Evolutionary conservation across 2,797 vertebrate genomes (phyloP).

Genomic region (Xerus rutilus): DNA sequence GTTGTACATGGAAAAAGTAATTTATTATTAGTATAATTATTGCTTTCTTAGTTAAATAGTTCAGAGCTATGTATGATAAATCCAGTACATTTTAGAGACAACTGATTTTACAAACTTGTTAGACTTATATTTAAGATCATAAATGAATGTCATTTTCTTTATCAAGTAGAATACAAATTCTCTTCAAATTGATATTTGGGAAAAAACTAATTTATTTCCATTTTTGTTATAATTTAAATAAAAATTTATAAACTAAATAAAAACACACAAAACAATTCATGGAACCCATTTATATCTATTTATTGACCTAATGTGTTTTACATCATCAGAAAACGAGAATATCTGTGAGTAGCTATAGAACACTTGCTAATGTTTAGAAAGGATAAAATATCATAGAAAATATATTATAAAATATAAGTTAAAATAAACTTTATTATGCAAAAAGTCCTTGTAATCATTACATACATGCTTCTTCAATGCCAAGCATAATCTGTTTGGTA

Average conservation of each 20-base stretch:
- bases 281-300: background rate
- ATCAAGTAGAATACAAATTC: slow-evolving; percentile 11
- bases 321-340: background rate
- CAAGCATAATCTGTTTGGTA: background rate
- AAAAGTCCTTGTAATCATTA: background rate
- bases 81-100: background rate
- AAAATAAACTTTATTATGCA: background rate
- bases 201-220: background rate
- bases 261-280: background rate
- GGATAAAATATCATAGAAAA: background rate
- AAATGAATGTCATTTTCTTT: background rate
- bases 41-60: background rate
- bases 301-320: background rate
- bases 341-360: background rate
- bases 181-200: background rate
- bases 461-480: background rate
- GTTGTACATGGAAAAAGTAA: background rate
- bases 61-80: background rate
- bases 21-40: background rate
- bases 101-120: background rate
- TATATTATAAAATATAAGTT: slow-evolving; percentile 20
- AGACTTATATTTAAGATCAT: background rate
- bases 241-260: background rate
- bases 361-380: background rate
- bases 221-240: background rate